Evolutionary conservation across 2,888 invertebrate species (phyloP).

Genomic region (Chaitophorus viminalis): DNA sequence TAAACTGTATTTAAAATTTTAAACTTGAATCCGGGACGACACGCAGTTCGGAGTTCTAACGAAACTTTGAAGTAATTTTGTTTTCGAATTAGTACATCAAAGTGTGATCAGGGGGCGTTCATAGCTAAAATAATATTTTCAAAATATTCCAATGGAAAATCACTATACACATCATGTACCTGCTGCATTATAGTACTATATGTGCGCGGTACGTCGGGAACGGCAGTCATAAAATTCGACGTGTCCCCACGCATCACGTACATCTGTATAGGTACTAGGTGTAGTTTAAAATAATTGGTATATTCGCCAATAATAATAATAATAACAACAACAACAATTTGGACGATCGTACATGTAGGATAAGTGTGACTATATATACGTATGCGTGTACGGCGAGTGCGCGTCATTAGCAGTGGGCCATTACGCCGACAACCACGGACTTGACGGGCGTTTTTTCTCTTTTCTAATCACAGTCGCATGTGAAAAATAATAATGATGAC

Average conservation of each 20-base stretch:
- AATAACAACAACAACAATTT: neutral
- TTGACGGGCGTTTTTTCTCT: neutral
- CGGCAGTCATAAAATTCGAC: constrained; percentile 21
- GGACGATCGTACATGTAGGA: too few species aligned
- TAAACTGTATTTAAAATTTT: too few species aligned
- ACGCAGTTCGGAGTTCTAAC: too few species aligned
- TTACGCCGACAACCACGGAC: neutral
- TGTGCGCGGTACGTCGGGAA: neutral
- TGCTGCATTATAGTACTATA: too few species aligned
- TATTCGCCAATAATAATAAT: constrained; percentile 17
- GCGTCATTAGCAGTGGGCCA: constrained; percentile 17
- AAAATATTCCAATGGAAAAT: too few species aligned
- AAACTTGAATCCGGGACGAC: too few species aligned
- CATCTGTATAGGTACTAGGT: too few species aligned
- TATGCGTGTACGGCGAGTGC: neutral
- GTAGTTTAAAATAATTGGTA: neutral
- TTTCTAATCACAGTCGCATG: neutral
- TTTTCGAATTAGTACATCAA: too few species aligned
- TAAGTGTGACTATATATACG: neutral
- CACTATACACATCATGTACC: too few species aligned
- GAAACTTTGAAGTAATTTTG: too few species aligned
- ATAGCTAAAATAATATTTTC: too few species aligned
- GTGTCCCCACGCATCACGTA: neutral
- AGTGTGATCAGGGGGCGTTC: too few species aligned
- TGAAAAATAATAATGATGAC: neutral